phyloP scores from a whole-genome alignment of 2,888 invertebrate species.

The Drosophila buzzatii region DNA sequence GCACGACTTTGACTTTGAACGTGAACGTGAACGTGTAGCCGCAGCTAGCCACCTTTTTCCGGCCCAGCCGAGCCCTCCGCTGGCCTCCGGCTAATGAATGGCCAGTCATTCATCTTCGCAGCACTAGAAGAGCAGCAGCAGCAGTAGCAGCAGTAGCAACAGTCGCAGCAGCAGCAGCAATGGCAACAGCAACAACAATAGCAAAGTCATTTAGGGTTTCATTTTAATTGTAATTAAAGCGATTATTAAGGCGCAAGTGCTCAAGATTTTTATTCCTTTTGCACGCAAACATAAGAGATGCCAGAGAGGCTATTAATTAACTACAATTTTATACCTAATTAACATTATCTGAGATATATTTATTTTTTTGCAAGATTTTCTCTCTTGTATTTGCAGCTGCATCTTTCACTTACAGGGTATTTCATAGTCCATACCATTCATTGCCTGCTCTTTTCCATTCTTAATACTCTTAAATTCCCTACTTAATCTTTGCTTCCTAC shows the following conservation, averaged over 20 bases:
- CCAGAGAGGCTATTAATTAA: background rate
- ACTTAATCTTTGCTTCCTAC: conserved; percentile 59
- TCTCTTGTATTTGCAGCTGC: background rate
- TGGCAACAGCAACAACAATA: conserved; percentile 13
- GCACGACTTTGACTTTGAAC: conserved; percentile 60
- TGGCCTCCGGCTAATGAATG: conserved; percentile 35
- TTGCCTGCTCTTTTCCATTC: background rate
- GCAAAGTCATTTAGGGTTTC: conserved; percentile 64
- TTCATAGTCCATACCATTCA: background rate
- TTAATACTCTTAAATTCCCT: conserved; percentile 33
- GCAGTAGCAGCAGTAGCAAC: background rate
- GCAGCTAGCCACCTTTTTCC: background rate
- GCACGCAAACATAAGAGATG: background rate
- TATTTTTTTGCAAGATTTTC: background rate
- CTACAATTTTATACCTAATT: background rate
- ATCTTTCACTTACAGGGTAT: background rate
- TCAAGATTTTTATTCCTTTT: conserved; percentile 15
- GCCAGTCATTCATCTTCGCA: conserved; percentile 62
- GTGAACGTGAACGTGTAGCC: conserved; percentile 37
- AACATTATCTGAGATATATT: background rate
- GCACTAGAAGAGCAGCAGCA: conserved; percentile 4
- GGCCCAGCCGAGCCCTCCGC: background rate
- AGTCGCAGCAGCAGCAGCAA: conserved; percentile 4
- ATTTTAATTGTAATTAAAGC: conserved; percentile 77
- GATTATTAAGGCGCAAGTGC: conserved; percentile 61